Evolutionary conservation across 2,113 vertebrate genomes (phyloP), one percentile per base, ranked within the genome.

Genomic region (Otus sunia): DNA sequence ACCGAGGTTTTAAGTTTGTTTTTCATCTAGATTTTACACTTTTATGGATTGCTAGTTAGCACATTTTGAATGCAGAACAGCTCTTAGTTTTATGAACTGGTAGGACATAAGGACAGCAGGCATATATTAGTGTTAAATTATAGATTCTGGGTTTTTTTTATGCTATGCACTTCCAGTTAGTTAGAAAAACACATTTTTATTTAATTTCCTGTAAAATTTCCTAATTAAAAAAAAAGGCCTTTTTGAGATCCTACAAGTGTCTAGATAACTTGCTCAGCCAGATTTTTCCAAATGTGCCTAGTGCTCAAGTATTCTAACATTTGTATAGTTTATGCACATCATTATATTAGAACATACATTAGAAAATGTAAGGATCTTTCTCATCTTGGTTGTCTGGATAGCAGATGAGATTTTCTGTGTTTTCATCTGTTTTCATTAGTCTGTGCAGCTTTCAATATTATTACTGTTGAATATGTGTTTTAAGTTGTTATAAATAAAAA

Each of bases 161-260:
- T 59, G 18, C 11, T 58, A 30, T 66, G 56, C 30, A 16, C 32
- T 86, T 73, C 15, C 53, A 69, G 85, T 92, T 86, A 94, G 63
- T 93, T 94, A 36, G 47, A 89, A 95, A 97, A 93, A 75, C 32
- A 30, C 20, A 39, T 58, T 95, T 91, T 90, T 58, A 79, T 88
- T 95, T 83, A 18, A 92, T 85, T 96, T 95, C 52, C 52, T 82
- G 29, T 90, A 68, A 88, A 88, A 76, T 76, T 92, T 75, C 36
- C 17, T 82, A 82, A 90, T 77, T 81, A 45, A 59, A 68, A 85
- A 85, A 84, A 68, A 68, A 63, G 5, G 3, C 1, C 4, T 90
- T 91, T 80, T 43, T 92, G 37, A 62, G 34, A 88, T 81, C 21
- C 52, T 59, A 7, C 11, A 58, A 50, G 15, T 75, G 25, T 62